Conservation (phyloP, 2,888 invertebrate species). For the Mesopsocus fuscifrons region DNA sequence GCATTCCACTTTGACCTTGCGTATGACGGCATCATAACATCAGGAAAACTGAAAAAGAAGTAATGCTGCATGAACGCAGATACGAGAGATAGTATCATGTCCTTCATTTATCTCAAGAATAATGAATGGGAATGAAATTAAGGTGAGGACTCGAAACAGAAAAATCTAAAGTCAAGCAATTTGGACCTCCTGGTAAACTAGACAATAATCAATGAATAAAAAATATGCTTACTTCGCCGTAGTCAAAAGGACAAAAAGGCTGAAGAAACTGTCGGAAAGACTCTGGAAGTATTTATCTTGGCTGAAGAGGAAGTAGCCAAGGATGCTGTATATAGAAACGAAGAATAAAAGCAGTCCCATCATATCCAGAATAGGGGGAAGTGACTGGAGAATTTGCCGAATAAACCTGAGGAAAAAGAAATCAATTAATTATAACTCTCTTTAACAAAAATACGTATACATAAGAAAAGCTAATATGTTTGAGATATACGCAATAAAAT, state of each 20-base stretch:
- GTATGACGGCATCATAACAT: conserved; percentile 86
- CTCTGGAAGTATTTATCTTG: conserved; percentile 46
- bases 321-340: conserved; percentile 60
- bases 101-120: too few relatives aligned
- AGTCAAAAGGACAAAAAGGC: conserved; percentile 74
- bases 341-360: conserved; percentile 65
- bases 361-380: conserved; percentile 80
- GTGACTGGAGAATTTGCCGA: conserved; percentile 61
- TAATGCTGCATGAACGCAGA: not conserved
- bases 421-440: not conserved
- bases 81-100: not conserved
- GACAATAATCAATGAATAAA: too few relatives aligned
- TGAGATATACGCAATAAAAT: not conserved
- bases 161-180: conserved; percentile 6
- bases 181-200: too few relatives aligned
- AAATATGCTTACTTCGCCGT: conserved; percentile 86
- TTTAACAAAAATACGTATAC: not conserved
- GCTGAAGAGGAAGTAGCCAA: conserved; percentile 68
- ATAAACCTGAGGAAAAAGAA: conserved; percentile 35
- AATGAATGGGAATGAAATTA: not conserved
- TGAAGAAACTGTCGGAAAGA: conserved; percentile 65
- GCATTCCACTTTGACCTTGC: conserved; percentile 61
- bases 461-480: not conserved
- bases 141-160: not conserved
- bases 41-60: conserved; percentile 52